phyloP scores from a whole-genome alignment of 2,888 invertebrate species.

The Hemithea aestivaria region DNA sequence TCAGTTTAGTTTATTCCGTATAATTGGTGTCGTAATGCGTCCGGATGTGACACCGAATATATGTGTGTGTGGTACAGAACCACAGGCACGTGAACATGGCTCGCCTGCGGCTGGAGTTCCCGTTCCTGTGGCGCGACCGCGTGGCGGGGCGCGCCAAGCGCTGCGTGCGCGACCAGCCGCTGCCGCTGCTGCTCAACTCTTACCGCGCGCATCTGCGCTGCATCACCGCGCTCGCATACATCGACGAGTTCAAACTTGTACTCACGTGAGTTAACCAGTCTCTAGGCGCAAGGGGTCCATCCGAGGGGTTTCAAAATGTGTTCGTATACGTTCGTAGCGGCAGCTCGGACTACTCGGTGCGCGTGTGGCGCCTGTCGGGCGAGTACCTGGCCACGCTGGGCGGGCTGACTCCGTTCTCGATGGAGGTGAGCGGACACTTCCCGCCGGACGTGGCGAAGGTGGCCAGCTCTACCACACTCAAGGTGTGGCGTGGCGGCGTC shows the following conservation, averaged over 20 bases:
- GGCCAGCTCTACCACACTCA: constrained; percentile 87
- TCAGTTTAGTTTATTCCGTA: too few species aligned
- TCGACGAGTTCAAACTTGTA: constrained; percentile 82
- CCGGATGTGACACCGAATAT: too few species aligned
- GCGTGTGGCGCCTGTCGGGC: constrained; percentile 87
- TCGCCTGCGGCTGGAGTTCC: constrained; percentile 82
- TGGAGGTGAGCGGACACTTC: constrained; percentile 67
- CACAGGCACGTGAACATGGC: constrained; percentile 78
- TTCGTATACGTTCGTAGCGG: constrained; percentile 58
- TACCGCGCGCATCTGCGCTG: constrained; percentile 85
- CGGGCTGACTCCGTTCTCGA: constrained; percentile 82
- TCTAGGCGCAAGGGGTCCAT: too few species aligned
- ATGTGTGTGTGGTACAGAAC: too few species aligned
- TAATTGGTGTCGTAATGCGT: too few species aligned
- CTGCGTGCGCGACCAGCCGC: constrained; percentile 77
- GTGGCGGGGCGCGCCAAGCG: constrained; percentile 84
- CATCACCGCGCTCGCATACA: constrained; percentile 82
- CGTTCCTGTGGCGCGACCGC: constrained; percentile 84
- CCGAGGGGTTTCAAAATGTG: too few species aligned
- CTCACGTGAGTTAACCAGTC: constrained; percentile 79
- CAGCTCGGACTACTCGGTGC: constrained; percentile 84
- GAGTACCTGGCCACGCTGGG: constrained; percentile 87
- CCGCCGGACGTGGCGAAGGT: constrained; percentile 87
- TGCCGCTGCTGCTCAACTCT: constrained; percentile 83
- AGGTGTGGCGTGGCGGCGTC: constrained; percentile 73